phyloP scores from a whole-genome alignment of 1,140 invertebrate genomes.

The honey bee (Apis mellifera) region DNA sequence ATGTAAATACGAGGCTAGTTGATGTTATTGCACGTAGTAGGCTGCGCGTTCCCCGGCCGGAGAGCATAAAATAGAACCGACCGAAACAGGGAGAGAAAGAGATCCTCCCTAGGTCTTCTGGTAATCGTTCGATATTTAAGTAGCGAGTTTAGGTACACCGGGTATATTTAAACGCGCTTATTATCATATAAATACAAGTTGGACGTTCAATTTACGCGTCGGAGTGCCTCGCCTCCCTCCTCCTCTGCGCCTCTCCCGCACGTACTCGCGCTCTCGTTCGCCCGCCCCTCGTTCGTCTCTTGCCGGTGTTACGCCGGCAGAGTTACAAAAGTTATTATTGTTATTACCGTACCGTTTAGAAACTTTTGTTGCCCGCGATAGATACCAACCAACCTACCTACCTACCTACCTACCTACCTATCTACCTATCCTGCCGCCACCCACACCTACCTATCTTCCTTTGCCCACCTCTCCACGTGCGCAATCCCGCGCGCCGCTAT shows the following conservation, averaged over 20 bases:
- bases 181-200: conserved; percentile 83
- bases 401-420: conserved; percentile 1
- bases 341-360: conserved; percentile 81
- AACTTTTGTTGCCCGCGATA: conserved; percentile 79
- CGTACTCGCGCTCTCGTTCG: conserved; percentile 9
- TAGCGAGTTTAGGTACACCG: conserved; percentile 79
- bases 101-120: background rate
- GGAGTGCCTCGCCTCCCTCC: conserved; percentile 56
- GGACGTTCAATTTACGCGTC: conserved; percentile 81
- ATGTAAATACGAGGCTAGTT: conserved; percentile 68
- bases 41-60: conserved; percentile 11
- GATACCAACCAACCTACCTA: conserved; percentile 63
- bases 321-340: conserved; percentile 82
- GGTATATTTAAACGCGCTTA: conserved; percentile 82
- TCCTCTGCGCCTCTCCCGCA: background rate
- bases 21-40: conserved; percentile 70
- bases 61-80: background rate
- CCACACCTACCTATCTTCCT: conserved; percentile 38
- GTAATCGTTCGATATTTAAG: conserved; percentile 80
- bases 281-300: background rate
- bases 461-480: conserved; percentile 20
- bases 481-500: conserved; percentile 24
- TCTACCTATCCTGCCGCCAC: conserved; percentile 32
- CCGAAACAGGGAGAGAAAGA: background rate
- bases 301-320: conserved; percentile 64